Evolutionary conservation across 2,888 invertebrate species (phyloP).

Genomic region (Julus scandinavius): DNA sequence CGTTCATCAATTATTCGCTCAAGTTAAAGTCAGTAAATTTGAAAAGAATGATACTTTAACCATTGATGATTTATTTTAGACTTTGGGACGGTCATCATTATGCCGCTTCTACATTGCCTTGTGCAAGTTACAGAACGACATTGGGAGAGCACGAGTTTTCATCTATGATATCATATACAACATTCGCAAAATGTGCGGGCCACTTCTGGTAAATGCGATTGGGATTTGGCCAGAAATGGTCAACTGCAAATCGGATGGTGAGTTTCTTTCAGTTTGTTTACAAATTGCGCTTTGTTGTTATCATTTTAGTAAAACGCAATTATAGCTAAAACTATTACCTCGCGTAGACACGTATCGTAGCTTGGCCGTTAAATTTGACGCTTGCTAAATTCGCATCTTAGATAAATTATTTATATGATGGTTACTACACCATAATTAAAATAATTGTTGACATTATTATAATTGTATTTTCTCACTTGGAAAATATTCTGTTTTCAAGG

Average conservation of each 20-base stretch:
- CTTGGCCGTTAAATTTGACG: background rate
- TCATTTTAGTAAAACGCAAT: too few relatives aligned
- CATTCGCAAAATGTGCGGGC: background rate
- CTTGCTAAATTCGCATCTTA: background rate
- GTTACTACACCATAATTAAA: background rate
- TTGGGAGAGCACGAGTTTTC: background rate
- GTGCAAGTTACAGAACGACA: background rate
- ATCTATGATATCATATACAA: background rate
- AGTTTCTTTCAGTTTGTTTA: background rate
- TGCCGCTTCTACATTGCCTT: background rate
- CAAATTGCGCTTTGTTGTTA: background rate
- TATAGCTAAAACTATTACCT: too few relatives aligned
- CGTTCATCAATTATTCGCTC: too few relatives aligned
- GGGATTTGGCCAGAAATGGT: constrained; percentile 15
- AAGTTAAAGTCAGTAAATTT: too few relatives aligned
- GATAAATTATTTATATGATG: background rate
- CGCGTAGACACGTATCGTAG: too few relatives aligned
- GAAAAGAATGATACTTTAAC: too few relatives aligned
- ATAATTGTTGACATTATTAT: background rate
- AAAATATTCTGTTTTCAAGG: background rate
- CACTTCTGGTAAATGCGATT: background rate
- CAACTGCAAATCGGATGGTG: background rate
- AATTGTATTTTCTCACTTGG: background rate
- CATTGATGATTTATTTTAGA: background rate
- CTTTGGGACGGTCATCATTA: background rate